Percentiles rank a stretch among this genome's conserved stretches.
phyloP scores from a whole-genome alignment of 1,140 invertebrate genomes.

The Schmidtea mediterranea region DNA sequence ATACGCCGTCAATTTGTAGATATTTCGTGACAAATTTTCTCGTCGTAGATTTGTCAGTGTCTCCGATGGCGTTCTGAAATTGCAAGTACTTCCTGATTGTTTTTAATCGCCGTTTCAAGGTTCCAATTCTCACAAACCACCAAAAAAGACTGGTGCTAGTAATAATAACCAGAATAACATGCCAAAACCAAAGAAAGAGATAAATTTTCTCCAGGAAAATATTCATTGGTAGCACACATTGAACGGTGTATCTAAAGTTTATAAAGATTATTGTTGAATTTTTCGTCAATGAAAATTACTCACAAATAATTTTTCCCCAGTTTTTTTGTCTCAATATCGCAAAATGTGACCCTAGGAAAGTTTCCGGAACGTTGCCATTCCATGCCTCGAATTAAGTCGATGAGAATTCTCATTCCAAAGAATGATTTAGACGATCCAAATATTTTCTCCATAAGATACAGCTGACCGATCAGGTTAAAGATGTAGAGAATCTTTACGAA shows the following conservation, averaged over 20 bases:
- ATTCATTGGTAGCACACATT: conserved; percentile 9
- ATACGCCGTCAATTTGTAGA: conserved; percentile 9
- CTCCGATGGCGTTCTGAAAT: background rate
- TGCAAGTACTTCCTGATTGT: background rate
- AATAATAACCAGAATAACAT: background rate
- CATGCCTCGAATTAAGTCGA: background rate
- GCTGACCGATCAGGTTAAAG: background rate
- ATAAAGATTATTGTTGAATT: too few species aligned
- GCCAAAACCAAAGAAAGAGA: conserved; percentile 6
- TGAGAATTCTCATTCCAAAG: conserved; percentile 3
- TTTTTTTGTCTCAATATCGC: conserved; percentile 7
- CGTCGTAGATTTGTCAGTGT: conserved; percentile 1
- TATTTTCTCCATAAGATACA: conserved; percentile 3
- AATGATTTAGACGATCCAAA: background rate
- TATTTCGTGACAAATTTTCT: conserved; percentile 8
- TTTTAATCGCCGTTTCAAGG: background rate
- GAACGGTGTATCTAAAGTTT: conserved; percentile 8
- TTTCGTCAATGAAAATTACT: background rate
- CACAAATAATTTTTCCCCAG: conserved; percentile 1
- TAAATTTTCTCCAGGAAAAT: conserved; percentile 8
- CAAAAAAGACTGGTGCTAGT: background rate
- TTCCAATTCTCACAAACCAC: background rate
- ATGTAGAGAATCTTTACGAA: conserved; percentile 1
- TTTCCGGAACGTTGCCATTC: conserved; percentile 14
- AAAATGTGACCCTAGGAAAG: conserved; percentile 21